These are phyloP conservation scores for Theristicus caerulescens DNA, from an alignment of 2,113 vertebrate species.

Conservation along the genomic window DNA sequence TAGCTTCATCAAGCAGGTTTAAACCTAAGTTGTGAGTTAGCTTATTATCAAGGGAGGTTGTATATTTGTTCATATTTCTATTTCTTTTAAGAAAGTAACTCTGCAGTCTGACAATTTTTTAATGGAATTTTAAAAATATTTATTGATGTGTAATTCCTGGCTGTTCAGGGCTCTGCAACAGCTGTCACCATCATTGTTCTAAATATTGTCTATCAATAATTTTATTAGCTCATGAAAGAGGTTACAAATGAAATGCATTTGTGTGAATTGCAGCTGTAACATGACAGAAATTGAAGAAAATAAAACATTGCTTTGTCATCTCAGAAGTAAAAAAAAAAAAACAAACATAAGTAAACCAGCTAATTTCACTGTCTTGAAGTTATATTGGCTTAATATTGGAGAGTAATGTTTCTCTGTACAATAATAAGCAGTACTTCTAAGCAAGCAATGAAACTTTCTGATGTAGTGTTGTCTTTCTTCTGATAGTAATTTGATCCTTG, in stretches of 20 bases:
- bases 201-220: not conserved
- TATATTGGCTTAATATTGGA: not conserved
- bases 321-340: not conserved
- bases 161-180: not conserved
- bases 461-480: not conserved
- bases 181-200: not conserved
- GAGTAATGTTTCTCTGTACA: not conserved
- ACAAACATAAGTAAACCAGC: not conserved
- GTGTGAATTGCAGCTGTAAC: not conserved
- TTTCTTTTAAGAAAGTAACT: not conserved
- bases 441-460: not conserved
- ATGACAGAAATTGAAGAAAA: not conserved
- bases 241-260: not conserved
- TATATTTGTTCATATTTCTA: not conserved
- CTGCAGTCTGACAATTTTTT: not conserved
- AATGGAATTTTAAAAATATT: not conserved
- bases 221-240: not conserved
- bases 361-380: not conserved
- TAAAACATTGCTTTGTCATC: not conserved
- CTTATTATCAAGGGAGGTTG: not conserved
- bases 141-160: not conserved
- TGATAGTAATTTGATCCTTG: not conserved
- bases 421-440: not conserved
- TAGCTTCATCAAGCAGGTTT: not conserved
- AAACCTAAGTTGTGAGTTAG: not conserved